A percentile compares a stretch with the other conserved stretches of the same genome.
phyloP scores from a whole-genome alignment of 2,888 invertebrate species.

The Epistrophe grossulariae region DNA sequence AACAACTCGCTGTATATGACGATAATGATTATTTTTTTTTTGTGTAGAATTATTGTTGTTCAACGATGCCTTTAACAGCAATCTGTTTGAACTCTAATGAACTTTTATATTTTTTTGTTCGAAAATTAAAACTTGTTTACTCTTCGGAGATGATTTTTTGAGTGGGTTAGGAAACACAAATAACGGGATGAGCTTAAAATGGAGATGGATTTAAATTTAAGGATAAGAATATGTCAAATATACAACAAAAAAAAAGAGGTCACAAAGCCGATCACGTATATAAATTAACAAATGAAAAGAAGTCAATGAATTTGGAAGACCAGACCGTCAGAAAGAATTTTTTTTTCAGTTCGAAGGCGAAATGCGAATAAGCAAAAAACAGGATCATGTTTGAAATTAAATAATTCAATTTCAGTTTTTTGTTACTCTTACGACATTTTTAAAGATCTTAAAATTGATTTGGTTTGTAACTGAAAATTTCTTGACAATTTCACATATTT shows the following conservation, averaged over 20 bases:
- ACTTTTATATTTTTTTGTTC: slow-evolving; percentile 26
- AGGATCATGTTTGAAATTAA: background rate
- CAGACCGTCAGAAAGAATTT: background rate
- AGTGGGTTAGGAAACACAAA: slow-evolving; percentile 68
- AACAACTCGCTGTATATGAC: slow-evolving; percentile 35
- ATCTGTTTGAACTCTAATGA: slow-evolving; percentile 59
- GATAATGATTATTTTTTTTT: slow-evolving; percentile 41
- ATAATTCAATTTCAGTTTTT: too few relatives aligned
- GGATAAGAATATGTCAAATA: slow-evolving; percentile 58
- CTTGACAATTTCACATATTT: too few relatives aligned
- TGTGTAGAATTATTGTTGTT: background rate
- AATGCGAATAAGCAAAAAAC: too few relatives aligned
- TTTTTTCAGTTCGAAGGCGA: background rate
- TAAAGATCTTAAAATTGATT: too few relatives aligned
- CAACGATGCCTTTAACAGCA: slow-evolving; percentile 9
- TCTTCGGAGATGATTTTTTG: slow-evolving; percentile 32
- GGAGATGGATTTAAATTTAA: slow-evolving; percentile 52
- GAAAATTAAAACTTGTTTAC: slow-evolving; percentile 27
- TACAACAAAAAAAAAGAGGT: slow-evolving; percentile 28
- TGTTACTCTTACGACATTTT: too few relatives aligned
- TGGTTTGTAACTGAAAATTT: too few relatives aligned
- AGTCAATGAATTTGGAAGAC: slow-evolving; percentile 1
- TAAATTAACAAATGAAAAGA: background rate
- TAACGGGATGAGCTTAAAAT: slow-evolving; percentile 54
- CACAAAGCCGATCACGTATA: slow-evolving; percentile 41